Percentiles rank a stretch among this genome's conserved stretches.
Evolutionary conservation across 1,140 invertebrate species (phyloP).

Genomic region (Drosophila punjabiensis): DNA sequence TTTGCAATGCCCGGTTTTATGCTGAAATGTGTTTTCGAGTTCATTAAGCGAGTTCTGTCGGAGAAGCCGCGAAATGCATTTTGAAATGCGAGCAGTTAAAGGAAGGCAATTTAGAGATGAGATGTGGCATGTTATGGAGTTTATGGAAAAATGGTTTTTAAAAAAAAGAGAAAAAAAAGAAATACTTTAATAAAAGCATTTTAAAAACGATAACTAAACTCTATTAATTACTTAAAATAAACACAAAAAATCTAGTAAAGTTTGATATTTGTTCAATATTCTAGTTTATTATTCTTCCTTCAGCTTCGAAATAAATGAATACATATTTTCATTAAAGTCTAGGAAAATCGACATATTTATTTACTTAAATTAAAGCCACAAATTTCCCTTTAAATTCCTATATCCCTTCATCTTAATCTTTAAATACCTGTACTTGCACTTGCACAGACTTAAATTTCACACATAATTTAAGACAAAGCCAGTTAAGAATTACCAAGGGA

Average conservation of each 20-base stretch:
- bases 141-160: neutral
- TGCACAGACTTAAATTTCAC: neutral
- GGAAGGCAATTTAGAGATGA: conserved; percentile 3
- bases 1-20: conserved; percentile 25
- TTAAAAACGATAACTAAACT: too few relatives aligned
- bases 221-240: neutral
- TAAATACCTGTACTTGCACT: neutral
- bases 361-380: neutral
- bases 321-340: too few relatives aligned
- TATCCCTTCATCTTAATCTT: neutral
- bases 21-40: conserved; percentile 56
- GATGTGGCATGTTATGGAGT: neutral
- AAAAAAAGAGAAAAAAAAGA: neutral
- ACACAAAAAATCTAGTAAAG: neutral
- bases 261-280: too few relatives aligned
- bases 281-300: too few relatives aligned
- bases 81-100: conserved; percentile 2
- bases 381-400: neutral
- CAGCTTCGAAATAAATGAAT: neutral
- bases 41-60: conserved; percentile 59
- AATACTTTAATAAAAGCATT: too few relatives aligned
- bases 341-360: neutral
- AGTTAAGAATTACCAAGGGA: neutral
- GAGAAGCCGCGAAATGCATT: conserved; percentile 29
- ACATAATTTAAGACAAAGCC: neutral